Base-by-base conservation (phyloP, 1,140 invertebrate genomes). In the Goniozus legneri region DNA sequence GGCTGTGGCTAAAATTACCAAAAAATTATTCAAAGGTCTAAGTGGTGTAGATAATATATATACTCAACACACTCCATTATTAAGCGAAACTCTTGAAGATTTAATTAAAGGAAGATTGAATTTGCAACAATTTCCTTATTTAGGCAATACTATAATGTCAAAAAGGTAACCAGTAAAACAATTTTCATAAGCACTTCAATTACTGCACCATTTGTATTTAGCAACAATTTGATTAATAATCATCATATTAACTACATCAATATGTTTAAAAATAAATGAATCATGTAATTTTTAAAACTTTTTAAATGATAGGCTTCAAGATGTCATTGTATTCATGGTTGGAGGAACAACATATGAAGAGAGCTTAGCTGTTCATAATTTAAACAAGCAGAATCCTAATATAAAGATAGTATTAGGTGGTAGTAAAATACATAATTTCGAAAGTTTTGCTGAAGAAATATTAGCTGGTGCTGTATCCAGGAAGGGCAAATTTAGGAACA, bases 311-410 rank as follows among this genome's bases (percentile, higher is more conserved):
- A 85, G 82, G 64, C 89, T 90, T 1, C 86, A 93, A 67, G 92
- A 97, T 69, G 82, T 98, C 2, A 89, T 99, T 36, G 84, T 97
- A 7, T 98, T 98, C 65, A 88, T 97, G 14, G 83, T 98, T 52
- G 97, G 97, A 15, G 97, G 97, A n/a, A 81, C 87, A 14, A 99
- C 97, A 0, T 98, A 96, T 65, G 97, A 98, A 73, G 97, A 99
- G 77, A 88, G 94, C 2, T 69, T 92, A 3, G 82, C 85, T 35
- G 87, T 98, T 6, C 84, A 97, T 73, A 88, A 67, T 75, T 95
- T 47, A 92, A 97, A 75, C 82, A 87, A 75, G 77, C 79, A 54
- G 51, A 82, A 84, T 62, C 80, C 84, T 10, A 87, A 86, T 4
- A 84, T 88, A 24, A 82, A 85, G 60, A 83, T 98, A 20, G 79